Conservation (phyloP, 2,113 vertebrate species). For the Miniopterus natalensis region DNA sequence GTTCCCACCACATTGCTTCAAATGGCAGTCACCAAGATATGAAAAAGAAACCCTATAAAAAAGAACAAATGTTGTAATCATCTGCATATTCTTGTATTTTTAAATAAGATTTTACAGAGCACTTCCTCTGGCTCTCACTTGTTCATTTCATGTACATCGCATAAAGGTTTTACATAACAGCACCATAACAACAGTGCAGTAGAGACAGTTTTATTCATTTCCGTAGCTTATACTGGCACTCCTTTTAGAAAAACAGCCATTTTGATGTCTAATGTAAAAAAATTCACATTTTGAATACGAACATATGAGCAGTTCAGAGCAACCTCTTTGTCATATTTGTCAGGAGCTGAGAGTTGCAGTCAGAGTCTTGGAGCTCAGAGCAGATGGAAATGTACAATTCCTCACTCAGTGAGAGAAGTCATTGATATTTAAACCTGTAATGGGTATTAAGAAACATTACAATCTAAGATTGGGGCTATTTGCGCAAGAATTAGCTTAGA, state of each 20-base stretch:
- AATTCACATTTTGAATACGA: conserved; percentile 14
- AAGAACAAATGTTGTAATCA: neutral
- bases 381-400: neutral
- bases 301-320: conserved; percentile 42
- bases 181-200: neutral
- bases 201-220: conserved; percentile 41
- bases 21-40: neutral
- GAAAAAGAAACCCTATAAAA: neutral
- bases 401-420: neutral
- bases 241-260: conserved; percentile 21
- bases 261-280: conserved; percentile 35
- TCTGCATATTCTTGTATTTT: neutral
- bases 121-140: neutral
- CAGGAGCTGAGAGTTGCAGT: conserved; percentile 37
- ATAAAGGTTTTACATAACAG: neutral
- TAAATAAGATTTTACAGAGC: neutral
- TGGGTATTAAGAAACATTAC: conserved; percentile 6
- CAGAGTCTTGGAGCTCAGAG: neutral
- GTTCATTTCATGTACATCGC: neutral
- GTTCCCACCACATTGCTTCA: neutral
- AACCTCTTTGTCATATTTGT: conserved; percentile 65
- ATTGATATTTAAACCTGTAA: conserved; percentile 49
- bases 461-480: neutral
- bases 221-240: neutral
- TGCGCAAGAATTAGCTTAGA: neutral